Conservation (phyloP, 2,113 vertebrate species). For the Nycticebus coucang region DNA sequence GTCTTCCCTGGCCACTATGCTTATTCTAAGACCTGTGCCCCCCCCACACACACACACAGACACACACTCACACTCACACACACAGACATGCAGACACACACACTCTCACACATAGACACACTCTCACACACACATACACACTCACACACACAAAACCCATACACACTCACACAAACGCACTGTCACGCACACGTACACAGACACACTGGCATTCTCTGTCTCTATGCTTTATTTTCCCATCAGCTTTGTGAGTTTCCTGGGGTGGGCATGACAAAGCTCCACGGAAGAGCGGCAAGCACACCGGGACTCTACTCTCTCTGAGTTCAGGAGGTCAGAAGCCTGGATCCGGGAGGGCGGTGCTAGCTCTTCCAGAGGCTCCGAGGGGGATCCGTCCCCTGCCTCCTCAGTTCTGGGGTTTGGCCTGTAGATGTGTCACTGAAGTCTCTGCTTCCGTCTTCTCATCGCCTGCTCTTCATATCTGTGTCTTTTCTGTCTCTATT, state of each 20-base stretch:
- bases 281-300: neutral
- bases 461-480: neutral
- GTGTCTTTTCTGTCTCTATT: neutral
- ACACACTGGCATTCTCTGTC: accelerated
- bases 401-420: neutral
- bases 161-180: neutral
- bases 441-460: neutral
- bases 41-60: neutral
- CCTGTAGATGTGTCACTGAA: neutral
- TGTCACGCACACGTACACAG: accelerated
- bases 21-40: too few species aligned
- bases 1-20: neutral
- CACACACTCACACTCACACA: too few species aligned
- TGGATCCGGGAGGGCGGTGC: accelerated
- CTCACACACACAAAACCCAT: too few species aligned
- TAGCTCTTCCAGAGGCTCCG: neutral
- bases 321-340: neutral
- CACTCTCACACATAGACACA: too few species aligned
- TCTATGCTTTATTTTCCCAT: neutral
- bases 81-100: too few species aligned
- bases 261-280: too few species aligned
- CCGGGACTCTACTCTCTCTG: too few species aligned
- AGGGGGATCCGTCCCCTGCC: neutral
- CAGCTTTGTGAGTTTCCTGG: neutral
- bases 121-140: too few species aligned